Percentiles rank a stretch among this genome's conserved stretches.
phyloP scores from a whole-genome alignment of 2,113 vertebrate species.

The Synchiropus splendidus region DNA sequence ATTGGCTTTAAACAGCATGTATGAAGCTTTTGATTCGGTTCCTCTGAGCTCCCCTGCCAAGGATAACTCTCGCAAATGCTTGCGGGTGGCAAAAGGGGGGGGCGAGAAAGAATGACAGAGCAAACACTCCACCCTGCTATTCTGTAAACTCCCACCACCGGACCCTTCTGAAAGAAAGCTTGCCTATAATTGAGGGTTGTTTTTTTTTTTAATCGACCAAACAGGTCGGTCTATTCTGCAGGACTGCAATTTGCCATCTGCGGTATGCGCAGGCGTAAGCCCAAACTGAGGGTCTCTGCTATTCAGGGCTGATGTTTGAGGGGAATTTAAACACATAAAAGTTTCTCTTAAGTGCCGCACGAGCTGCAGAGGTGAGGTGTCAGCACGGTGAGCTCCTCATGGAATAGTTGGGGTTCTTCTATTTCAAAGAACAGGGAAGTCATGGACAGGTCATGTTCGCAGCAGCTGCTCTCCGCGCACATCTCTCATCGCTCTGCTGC shows the following conservation, averaged over 20 bases:
- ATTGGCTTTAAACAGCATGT: constrained; percentile 9
- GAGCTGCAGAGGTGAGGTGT: constrained; percentile 19
- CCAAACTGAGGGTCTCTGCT: constrained; percentile 18
- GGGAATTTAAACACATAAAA: background rate
- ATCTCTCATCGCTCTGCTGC: background rate
- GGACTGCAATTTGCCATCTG: constrained; percentile 48
- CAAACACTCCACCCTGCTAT: constrained; percentile 61
- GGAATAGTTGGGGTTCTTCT: constrained; percentile 28
- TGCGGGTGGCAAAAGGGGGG: constrained; percentile 44
- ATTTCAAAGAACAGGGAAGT: constrained; percentile 38
- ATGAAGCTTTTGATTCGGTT: constrained; percentile 42
- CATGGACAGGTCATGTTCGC: constrained; percentile 26
- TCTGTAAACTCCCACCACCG: constrained; percentile 30
- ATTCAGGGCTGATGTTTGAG: background rate
- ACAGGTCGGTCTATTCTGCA: constrained; percentile 35
- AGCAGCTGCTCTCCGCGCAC: constrained; percentile 31
- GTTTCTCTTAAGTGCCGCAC: constrained; percentile 1
- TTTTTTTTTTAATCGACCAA: constrained; percentile 44
- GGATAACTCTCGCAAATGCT: constrained; percentile 50
- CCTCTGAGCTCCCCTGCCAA: constrained; percentile 41
- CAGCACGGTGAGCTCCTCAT: constrained; percentile 24
- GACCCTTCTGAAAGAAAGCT: constrained; percentile 43
- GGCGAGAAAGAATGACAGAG: constrained; percentile 39
- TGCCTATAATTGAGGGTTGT: constrained; percentile 63
- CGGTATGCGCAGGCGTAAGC: constrained; percentile 36